Base-by-base conservation (phyloP, 2,113 vertebrate species). In the Alosa alosa region DNA sequence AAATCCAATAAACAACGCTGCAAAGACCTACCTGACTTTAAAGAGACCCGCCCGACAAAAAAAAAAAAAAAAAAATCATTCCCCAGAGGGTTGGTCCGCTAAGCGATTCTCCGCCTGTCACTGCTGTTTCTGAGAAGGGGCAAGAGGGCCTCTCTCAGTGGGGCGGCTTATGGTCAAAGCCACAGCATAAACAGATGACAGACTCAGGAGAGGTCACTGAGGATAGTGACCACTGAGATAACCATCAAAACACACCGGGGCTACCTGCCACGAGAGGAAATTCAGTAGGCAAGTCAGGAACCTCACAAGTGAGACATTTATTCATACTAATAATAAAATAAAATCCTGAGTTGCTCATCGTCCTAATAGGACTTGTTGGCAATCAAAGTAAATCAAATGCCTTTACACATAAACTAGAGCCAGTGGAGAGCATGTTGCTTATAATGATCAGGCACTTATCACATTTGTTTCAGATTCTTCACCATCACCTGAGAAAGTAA, bases 1-100 rank as follows among this genome's bases (percentile, higher is more conserved):
- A 78, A 87, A 82, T 86, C 78, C 49, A 89, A 89, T 85, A 78
- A 87, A 83, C 81, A 85, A 75, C 17, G 47, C 49, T 64, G 52
- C 7, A n/a, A 13, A 86, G 52, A 57, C 64, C 44, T 89, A 49
- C 46, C 82, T 88, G 84, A 72, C n/a, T 84, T 82, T 86, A 86
- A 87, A 89, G 3, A 46, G 50, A 45, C 31, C 31, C 44, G 55
- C 22, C 22, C 25, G 13, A 84, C 47, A 25, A 25, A 64, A 20
- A 31, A 7, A 7, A 8, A 31, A 6, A 3, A 78, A 17, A 78
- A 39, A 78, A 39, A 75, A 17, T 39, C 57, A 45, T 52, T 75
- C 81, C 47, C 44, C 4, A n/a, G 83, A 68, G 49, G 50, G 17
- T 17, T 81, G 46, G 50, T 49, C 45, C 25, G 44, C 55, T 81